These are phyloP conservation scores for Hypotaenidia philippensis DNA, from an alignment of 2,797 vertebrate genomes.

Conservation along the genomic window DNA sequence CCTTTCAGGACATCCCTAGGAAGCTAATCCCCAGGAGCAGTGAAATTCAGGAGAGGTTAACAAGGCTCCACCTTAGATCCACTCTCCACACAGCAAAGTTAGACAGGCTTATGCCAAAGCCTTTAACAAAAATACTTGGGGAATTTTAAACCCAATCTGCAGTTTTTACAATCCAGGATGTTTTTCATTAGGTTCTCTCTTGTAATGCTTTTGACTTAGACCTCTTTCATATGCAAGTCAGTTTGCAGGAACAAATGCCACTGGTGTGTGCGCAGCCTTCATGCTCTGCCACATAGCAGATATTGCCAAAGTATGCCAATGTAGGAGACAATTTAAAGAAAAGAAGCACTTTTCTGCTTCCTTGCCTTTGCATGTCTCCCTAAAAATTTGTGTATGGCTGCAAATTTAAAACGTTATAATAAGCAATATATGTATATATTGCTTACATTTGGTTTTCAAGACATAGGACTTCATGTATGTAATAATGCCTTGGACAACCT, in stretches of 20 bases:
- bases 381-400: neutral
- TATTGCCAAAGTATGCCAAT: neutral
- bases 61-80: conserved; percentile 37
- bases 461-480: neutral
- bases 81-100: neutral
- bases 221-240: neutral
- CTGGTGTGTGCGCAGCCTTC: neutral
- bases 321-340: neutral
- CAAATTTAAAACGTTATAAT: neutral
- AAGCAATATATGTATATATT: neutral
- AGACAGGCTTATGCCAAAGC: conserved; percentile 34
- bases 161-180: neutral
- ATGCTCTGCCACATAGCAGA: neutral
- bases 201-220: neutral
- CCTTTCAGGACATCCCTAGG: conserved; percentile 8
- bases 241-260: neutral
- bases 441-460: neutral
- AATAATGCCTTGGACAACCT: neutral
- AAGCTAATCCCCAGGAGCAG: conserved; percentile 47
- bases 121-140: conserved; percentile 36
- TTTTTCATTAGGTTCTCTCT: neutral
- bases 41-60: conserved; percentile 55
- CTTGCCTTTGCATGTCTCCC: neutral
- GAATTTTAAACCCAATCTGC: conserved; percentile 30
- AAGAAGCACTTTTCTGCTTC: neutral